Conservation (phyloP, 2,888 invertebrate species). For the Synergus japonicus region DNA sequence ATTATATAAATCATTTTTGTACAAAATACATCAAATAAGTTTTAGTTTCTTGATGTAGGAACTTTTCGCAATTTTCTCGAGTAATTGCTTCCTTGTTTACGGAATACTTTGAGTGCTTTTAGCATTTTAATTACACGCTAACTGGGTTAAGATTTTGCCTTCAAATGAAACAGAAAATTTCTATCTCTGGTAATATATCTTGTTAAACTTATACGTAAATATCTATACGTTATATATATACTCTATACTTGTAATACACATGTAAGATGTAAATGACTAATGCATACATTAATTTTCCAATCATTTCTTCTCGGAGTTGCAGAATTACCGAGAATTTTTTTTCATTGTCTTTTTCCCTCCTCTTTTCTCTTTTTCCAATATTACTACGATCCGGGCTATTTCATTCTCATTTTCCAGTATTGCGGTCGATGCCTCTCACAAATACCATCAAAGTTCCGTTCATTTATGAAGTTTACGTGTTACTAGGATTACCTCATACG, state of each 20-base stretch:
- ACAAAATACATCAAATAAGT: too few species aligned
- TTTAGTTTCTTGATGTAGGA: neutral
- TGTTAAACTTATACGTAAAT: neutral
- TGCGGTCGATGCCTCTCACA: constrained; percentile 3
- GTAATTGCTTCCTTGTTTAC: neutral
- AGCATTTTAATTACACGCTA: neutral
- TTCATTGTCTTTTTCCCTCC: neutral
- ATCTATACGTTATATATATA: neutral
- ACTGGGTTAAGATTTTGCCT: neutral
- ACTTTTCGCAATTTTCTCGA: neutral
- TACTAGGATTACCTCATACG: neutral
- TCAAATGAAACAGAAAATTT: neutral
- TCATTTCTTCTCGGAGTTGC: neutral
- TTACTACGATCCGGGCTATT: neutral
- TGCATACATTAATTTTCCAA: neutral
- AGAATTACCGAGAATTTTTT: neutral
- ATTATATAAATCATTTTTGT: too few species aligned
- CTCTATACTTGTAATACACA: neutral
- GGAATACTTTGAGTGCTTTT: constrained; percentile 17
- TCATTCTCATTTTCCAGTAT: constrained; percentile 5
- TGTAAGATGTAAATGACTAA: neutral
- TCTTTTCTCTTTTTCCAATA: neutral
- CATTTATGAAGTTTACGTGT: neutral
- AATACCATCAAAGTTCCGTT: neutral
- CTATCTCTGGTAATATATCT: neutral